Evolutionary conservation across 2,888 invertebrate genomes (phyloP).

Genomic region (Adela reaumurella): DNA sequence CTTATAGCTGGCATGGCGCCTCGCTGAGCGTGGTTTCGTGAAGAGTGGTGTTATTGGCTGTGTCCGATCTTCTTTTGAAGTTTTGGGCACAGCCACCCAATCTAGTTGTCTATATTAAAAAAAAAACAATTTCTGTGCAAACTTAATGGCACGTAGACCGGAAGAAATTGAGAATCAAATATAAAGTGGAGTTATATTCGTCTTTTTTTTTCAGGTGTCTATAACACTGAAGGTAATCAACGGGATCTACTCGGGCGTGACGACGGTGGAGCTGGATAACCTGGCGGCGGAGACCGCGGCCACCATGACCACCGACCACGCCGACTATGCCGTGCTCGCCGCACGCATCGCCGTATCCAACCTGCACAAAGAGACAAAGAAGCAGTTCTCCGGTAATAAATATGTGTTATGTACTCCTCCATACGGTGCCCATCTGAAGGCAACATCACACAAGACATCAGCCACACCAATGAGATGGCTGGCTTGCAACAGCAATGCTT

Average conservation of each 20-base stretch:
- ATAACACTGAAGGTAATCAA: constrained; percentile 90
- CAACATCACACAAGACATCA: no score
- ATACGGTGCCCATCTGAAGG: no score
- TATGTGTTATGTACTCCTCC: no score
- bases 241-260: constrained; percentile 94
- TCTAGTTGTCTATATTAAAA: no score
- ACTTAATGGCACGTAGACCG: background rate
- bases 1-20: no score
- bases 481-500: no score
- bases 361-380: constrained; percentile 96
- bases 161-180: background rate
- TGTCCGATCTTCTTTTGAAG: no score
- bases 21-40: no score
- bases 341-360: constrained; percentile 95
- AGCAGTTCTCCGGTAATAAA: constrained; percentile 90
- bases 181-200: constrained; percentile 2
- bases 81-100: no score
- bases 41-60: no score
- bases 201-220: constrained; percentile 62
- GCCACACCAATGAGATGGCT: no score
- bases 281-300: constrained; percentile 99
- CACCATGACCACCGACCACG: constrained; percentile 94
- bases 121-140: background rate
- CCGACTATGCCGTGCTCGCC: constrained; percentile 90
- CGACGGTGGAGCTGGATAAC: constrained; percentile 95